Conservation (phyloP, 2,797 vertebrate species). For the Taeniopygia guttata region DNA sequence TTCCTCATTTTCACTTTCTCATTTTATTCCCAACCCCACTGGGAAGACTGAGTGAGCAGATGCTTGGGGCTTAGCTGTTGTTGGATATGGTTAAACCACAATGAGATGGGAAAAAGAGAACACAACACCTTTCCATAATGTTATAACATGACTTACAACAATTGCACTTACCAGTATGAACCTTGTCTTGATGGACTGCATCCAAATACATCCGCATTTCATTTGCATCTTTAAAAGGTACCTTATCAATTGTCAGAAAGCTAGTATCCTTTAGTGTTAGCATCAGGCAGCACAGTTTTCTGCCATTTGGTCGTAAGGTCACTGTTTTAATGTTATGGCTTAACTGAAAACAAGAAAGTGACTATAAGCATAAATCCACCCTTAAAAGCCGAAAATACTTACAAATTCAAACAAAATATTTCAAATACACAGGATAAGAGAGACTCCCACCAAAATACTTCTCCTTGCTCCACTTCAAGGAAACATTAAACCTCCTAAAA, state of each 20-base stretch:
- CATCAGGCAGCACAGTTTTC: slow-evolving; percentile 82
- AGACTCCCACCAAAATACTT: background rate
- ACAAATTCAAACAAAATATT: background rate
- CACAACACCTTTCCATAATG: background rate
- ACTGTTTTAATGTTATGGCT: slow-evolving; percentile 94
- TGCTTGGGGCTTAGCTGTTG: background rate
- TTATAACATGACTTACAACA: background rate
- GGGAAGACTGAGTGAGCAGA: background rate
- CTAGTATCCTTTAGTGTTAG: slow-evolving; percentile 88
- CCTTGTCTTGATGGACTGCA: slow-evolving; percentile 84
- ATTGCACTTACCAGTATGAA: slow-evolving; percentile 77
- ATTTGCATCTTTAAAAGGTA: slow-evolving; percentile 80
- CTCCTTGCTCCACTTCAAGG: background rate
- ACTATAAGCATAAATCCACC: background rate
- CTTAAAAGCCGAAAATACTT: background rate
- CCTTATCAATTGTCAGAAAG: slow-evolving; percentile 87
- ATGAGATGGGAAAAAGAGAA: background rate
- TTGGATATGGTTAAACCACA: background rate
- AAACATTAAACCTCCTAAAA: background rate
- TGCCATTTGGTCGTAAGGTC: slow-evolving; percentile 73
- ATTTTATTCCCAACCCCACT: background rate
- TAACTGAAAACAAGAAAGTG: slow-evolving; percentile 76
- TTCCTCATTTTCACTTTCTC: background rate
- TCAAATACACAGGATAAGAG: background rate
- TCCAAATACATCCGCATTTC: slow-evolving; percentile 92